These are phyloP conservation scores for Prietella phreatophila DNA, from an alignment of 2,113 vertebrate genomes.

Conservation along the genomic window DNA sequence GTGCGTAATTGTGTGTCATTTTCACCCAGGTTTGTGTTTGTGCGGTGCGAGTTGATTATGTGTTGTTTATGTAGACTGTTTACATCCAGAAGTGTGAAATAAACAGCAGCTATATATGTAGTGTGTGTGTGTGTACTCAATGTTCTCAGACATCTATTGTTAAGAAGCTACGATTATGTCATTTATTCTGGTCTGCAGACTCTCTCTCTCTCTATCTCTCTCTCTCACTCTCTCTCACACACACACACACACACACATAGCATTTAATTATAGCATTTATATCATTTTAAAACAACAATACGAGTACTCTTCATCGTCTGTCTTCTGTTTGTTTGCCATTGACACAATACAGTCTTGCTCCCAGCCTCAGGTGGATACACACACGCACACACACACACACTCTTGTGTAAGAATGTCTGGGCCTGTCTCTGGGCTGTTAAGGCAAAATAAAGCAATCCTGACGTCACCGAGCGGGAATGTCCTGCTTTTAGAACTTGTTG, in stretches of 20 bases:
- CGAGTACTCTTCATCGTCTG: neutral
- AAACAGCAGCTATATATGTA: neutral
- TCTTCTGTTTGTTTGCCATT: neutral
- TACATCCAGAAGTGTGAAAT: neutral
- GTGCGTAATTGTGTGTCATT: conserved; percentile 1
- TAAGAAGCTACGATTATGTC: conserved; percentile 34
- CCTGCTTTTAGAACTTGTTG: conserved; percentile 27
- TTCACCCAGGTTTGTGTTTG: neutral
- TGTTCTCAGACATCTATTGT: conserved; percentile 27
- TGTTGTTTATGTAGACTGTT: conserved; percentile 8
- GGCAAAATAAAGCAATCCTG: neutral
- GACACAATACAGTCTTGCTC: neutral
- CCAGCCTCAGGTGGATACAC: neutral
- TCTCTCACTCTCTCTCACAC: neutral
- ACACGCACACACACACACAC: conserved; percentile 17
- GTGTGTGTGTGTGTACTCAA: conserved; percentile 1
- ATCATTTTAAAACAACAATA: neutral
- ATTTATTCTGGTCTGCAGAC: conserved; percentile 20
- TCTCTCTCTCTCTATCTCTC: neutral
- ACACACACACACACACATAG: neutral
- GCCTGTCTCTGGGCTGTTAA: conserved; percentile 3
- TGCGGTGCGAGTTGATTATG: neutral
- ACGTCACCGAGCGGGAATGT: conserved; percentile 34
- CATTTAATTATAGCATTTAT: neutral
- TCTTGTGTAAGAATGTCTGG: conserved; percentile 8